Evolutionary conservation across 2,888 invertebrate genomes (phyloP).

Genomic region (Synanthedon formicaeformis): DNA sequence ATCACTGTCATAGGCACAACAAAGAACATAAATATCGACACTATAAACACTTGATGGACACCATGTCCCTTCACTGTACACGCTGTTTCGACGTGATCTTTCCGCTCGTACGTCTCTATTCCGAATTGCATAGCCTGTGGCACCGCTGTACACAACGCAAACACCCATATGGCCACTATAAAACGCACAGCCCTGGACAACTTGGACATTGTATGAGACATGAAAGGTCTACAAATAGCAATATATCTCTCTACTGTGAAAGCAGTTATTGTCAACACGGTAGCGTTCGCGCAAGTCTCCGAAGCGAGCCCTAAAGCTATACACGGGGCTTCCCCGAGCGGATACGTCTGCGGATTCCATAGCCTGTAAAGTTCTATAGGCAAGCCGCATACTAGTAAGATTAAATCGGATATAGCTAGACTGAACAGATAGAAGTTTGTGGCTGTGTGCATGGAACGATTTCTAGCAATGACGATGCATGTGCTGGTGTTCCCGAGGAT

Average conservation of each 20-base stretch:
- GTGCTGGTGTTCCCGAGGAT: constrained; percentile 84
- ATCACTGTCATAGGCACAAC: constrained; percentile 89
- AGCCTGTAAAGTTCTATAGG: constrained; percentile 83
- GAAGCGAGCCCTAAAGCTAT: constrained; percentile 80
- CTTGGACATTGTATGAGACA: constrained; percentile 86
- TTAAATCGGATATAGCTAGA: constrained; percentile 81
- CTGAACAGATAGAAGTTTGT: constrained; percentile 88
- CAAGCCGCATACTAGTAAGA: constrained; percentile 80
- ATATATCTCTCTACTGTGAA: constrained; percentile 91
- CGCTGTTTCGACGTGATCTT: constrained; percentile 54
- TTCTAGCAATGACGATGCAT: constrained; percentile 81
- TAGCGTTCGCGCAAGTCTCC: constrained; percentile 88
- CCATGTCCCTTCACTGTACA: constrained; percentile 73
- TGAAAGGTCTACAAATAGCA: constrained; percentile 88
- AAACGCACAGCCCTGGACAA: constrained; percentile 84
- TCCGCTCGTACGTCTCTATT: constrained; percentile 65
- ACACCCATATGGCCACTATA: constrained; percentile 80
- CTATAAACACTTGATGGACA: constrained; percentile 79
- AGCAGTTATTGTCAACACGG: constrained; percentile 87
- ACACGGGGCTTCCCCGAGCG: constrained; percentile 83
- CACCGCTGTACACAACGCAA: constrained; percentile 79
- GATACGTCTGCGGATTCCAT: constrained; percentile 80
- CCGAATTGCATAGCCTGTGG: constrained; percentile 87
- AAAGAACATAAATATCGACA: constrained; percentile 86
- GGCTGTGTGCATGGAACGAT: constrained; percentile 85